Percentiles rank a stretch among this genome's conserved stretches.
Conservation (phyloP, 2,888 invertebrate species). For the Caradrina kadenii region DNA sequence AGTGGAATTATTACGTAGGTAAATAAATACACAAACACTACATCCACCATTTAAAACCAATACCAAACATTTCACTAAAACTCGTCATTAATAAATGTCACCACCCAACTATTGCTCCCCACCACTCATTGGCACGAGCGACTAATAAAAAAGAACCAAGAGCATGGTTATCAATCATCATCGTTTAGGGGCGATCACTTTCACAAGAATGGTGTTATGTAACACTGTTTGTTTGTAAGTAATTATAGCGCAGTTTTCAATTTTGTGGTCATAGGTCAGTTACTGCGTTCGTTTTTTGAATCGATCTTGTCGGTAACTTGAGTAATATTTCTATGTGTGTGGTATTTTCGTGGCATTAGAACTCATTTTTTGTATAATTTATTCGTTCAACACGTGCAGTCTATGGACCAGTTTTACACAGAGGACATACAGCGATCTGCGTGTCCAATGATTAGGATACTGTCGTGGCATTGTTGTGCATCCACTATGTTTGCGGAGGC, state of each 20-base stretch:
- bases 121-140: conserved; percentile 47
- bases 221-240: conserved; percentile 60
- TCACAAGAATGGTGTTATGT: conserved; percentile 65
- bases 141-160: conserved; percentile 32
- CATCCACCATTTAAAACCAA: not conserved
- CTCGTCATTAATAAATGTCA: conserved; percentile 36
- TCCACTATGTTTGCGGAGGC: too few species aligned
- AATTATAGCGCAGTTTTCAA: conserved; percentile 62
- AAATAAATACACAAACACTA: too few species aligned
- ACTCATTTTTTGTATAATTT: too few species aligned
- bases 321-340: not conserved
- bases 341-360: not conserved
- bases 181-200: conserved; percentile 60
- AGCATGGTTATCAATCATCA: conserved; percentile 65
- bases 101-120: conserved; percentile 22
- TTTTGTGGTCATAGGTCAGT: conserved; percentile 62
- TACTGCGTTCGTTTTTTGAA: conserved; percentile 33
- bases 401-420: too few species aligned
- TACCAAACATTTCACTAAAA: not conserved
- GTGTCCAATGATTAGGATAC: too few species aligned
- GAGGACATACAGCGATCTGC: too few species aligned
- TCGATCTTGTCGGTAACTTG: conserved; percentile 18
- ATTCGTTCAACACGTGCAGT: too few species aligned
- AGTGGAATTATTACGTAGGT: too few species aligned
- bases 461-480: too few species aligned